Percentiles rank a stretch among this genome's conserved stretches.
These are phyloP conservation scores for Emmelina monodactyla DNA, from an alignment of 2,888 invertebrate species.

Conservation along the genomic window DNA sequence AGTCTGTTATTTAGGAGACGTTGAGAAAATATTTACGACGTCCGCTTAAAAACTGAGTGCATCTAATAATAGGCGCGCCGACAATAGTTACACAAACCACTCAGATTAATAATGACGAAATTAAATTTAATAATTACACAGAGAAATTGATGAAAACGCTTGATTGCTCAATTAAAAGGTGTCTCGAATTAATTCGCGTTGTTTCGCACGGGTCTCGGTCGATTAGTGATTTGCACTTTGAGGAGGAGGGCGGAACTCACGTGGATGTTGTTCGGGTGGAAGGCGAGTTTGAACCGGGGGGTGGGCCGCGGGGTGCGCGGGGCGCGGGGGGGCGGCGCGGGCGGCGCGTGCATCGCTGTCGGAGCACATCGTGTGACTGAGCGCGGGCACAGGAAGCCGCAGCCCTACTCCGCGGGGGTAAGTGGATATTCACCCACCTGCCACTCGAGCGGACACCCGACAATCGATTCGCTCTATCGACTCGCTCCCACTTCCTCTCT, in stretches of 20 bases:
- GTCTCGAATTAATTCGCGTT: too few species aligned
- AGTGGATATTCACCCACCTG: slow-evolving; percentile 30
- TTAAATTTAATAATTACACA: too few species aligned
- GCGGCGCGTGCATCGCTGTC: slow-evolving; percentile 24
- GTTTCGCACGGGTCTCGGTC: too few species aligned
- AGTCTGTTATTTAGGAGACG: slow-evolving; percentile 1
- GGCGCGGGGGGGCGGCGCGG: slow-evolving; percentile 24
- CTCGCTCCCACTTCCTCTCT: not conserved
- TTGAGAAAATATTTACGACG: slow-evolving; percentile 2
- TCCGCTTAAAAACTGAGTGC: too few species aligned
- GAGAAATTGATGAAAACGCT: too few species aligned
- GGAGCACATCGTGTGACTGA: not conserved
- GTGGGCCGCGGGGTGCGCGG: slow-evolving; percentile 34
- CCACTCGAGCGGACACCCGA: slow-evolving; percentile 13
- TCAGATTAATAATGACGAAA: too few species aligned
- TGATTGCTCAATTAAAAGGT: too few species aligned
- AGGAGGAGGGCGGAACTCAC: too few species aligned
- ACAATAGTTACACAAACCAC: too few species aligned
- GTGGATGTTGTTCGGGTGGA: slow-evolving; percentile 55
- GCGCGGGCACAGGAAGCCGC: slow-evolving; percentile 3
- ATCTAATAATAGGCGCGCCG: too few species aligned
- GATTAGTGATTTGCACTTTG: too few species aligned
- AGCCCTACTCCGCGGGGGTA: slow-evolving; percentile 21
- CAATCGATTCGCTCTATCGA: slow-evolving; percentile 17
- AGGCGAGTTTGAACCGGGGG: slow-evolving; percentile 46